These are phyloP conservation scores for Cyphomyrus discorhynchus DNA, from an alignment of 2,113 vertebrate species.

Conservation along the genomic window DNA sequence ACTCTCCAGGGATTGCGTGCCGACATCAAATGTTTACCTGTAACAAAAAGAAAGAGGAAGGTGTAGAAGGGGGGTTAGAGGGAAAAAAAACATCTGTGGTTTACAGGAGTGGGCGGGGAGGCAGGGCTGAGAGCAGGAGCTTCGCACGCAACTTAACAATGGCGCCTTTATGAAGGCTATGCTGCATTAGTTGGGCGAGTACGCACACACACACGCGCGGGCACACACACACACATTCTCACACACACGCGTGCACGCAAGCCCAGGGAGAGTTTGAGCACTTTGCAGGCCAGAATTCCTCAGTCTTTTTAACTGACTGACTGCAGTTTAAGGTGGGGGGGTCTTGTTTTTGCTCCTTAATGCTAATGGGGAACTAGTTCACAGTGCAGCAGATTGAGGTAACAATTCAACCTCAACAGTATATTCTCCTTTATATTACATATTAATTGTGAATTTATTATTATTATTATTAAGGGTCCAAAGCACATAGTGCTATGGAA, in stretches of 20 bases:
- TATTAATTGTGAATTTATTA: background rate
- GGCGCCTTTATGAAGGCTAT: constrained; percentile 73
- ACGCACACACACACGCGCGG: constrained; percentile 28
- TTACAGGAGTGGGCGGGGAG: constrained; percentile 72
- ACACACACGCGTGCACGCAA: constrained; percentile 16
- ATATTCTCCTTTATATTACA: background rate
- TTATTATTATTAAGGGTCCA: background rate
- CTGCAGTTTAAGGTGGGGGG: background rate
- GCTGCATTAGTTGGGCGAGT: constrained; percentile 56
- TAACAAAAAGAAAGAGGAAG: constrained; percentile 65
- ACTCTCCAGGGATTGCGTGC: constrained; percentile 61
- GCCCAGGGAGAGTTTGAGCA: constrained; percentile 15
- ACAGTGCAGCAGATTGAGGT: background rate
- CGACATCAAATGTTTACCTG: constrained; percentile 67
- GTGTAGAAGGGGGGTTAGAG: constrained; percentile 45
- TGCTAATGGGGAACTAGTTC: background rate
- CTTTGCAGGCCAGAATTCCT: background rate
- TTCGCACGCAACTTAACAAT: constrained; percentile 92
- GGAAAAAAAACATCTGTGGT: constrained; percentile 60
- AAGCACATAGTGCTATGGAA: too few relatives aligned
- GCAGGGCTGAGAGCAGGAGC: constrained; percentile 58
- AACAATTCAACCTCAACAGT: background rate
- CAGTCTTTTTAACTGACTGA: background rate
- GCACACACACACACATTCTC: constrained; percentile 8
- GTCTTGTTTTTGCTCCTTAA: background rate